A percentile compares a stretch with the other conserved stretches of the same genome.
Evolutionary conservation across 2,797 vertebrate genomes (phyloP).

Genomic region (Macropus fuliginosus): DNA sequence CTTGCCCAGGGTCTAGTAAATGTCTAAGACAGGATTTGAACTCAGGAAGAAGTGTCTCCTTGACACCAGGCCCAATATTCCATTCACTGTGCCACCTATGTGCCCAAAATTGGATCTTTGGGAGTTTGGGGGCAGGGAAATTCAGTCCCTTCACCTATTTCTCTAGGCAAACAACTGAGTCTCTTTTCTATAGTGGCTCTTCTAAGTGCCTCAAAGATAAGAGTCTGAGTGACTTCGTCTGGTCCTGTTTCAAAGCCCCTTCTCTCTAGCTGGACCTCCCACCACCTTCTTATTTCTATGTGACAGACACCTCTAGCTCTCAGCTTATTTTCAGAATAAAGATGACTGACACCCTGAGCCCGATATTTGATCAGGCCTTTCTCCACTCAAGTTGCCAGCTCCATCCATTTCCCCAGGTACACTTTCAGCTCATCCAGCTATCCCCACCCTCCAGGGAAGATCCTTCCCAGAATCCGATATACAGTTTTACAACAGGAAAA

Average conservation of each 20-base stretch:
- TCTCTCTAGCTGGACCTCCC: neutral
- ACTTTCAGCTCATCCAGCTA: constrained; percentile 8
- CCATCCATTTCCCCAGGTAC: neutral
- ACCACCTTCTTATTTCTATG: neutral
- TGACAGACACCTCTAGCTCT: neutral
- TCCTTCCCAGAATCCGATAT: neutral
- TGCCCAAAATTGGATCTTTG: neutral
- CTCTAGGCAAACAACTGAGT: neutral
- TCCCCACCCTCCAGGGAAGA: neutral
- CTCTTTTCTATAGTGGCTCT: neutral
- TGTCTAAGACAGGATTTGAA: neutral
- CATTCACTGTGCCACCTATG: neutral
- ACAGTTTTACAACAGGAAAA: neutral
- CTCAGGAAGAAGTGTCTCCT: neutral
- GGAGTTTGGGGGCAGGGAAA: neutral
- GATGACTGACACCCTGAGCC: neutral
- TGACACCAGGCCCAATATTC: neutral
- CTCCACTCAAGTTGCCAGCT: neutral
- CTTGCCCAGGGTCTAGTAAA: neutral
- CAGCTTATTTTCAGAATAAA: neutral
- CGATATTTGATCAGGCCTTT: neutral
- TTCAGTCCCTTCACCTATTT: neutral
- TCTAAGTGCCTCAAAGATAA: neutral
- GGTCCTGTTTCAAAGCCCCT: neutral
- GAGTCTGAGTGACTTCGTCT: neutral